A percentile compares a stretch with the other conserved stretches of the same genome.
Conservation (phyloP, 2,113 vertebrate species). For the Nibea coibor region DNA sequence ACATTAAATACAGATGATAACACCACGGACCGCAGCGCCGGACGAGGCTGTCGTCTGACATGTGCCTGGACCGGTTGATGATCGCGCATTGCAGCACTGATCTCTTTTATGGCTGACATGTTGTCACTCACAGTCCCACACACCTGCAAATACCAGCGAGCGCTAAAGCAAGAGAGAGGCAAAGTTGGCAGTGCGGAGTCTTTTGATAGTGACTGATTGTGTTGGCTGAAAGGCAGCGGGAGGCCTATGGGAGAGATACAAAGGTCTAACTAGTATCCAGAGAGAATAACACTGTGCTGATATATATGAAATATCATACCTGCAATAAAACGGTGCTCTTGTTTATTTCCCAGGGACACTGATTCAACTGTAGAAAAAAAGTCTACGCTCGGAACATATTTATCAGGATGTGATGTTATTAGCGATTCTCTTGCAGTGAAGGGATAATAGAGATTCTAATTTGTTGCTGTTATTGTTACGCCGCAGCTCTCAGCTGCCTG, state of each 20-base stretch:
- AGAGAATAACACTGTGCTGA: too few relatives aligned
- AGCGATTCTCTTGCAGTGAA: not conserved
- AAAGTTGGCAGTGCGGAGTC: not conserved
- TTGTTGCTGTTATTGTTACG: not conserved
- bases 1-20: not conserved
- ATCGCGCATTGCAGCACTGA: constrained; percentile 19
- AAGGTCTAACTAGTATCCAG: too few relatives aligned
- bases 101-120: not conserved
- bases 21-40: not conserved
- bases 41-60: constrained; percentile 10
- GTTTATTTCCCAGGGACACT: too few relatives aligned
- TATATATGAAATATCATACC: too few relatives aligned
- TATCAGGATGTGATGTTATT: not conserved
- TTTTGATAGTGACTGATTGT: not conserved
- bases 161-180: not conserved
- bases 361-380: too few relatives aligned
- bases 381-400: too few relatives aligned
- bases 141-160: not conserved
- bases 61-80: constrained; percentile 19
- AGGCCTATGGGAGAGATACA: too few relatives aligned
- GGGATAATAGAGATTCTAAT: not conserved
- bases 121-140: not conserved
- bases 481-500: not conserved
- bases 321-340: too few relatives aligned
- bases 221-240: too few relatives aligned